phyloP scores from a whole-genome alignment of 2,888 invertebrate genomes.

The Sylvicola cinctus region DNA sequence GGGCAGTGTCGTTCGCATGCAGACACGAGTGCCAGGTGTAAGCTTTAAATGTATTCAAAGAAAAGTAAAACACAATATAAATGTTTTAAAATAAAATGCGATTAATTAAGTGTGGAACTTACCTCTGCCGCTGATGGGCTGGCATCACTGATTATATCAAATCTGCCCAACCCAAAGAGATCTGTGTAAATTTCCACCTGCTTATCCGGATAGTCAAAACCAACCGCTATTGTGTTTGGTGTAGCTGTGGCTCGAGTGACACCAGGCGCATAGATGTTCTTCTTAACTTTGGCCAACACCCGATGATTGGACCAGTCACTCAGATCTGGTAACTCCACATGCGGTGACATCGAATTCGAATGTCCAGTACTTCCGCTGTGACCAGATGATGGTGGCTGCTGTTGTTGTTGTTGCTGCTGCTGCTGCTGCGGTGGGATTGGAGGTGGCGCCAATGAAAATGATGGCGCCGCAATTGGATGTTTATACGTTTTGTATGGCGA shows the following conservation, averaged over 20 bases:
- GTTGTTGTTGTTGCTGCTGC: constrained; percentile 7
- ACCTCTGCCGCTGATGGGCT: constrained; percentile 73
- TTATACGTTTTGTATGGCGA: no score
- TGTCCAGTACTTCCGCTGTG: no score
- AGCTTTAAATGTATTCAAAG: constrained; percentile 32
- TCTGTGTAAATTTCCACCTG: constrained; percentile 41
- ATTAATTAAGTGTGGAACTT: constrained; percentile 7
- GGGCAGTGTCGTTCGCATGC: constrained; percentile 45
- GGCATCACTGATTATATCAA: constrained; percentile 82
- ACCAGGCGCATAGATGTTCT: constrained; percentile 67
- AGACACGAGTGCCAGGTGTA: constrained; percentile 58
- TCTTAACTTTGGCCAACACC: constrained; percentile 62
- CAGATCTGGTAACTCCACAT: constrained; percentile 40
- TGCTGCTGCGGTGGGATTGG: constrained; percentile 16
- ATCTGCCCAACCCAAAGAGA: constrained; percentile 58
- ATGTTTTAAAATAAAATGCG: no score
- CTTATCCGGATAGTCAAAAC: constrained; percentile 57
- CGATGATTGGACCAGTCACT: constrained; percentile 87
- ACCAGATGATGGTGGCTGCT: constrained; percentile 17
- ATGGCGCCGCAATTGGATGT: constrained; percentile 8
- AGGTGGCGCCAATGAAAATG: constrained; percentile 12
- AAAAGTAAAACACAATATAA: no score
- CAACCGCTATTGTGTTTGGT: constrained; percentile 51
- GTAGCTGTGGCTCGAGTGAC: constrained; percentile 55
- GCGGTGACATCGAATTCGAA: not conserved